Evolutionary conservation across 2,113 vertebrate species (phyloP).

Genomic region (Ginglymostoma cirratum): DNA sequence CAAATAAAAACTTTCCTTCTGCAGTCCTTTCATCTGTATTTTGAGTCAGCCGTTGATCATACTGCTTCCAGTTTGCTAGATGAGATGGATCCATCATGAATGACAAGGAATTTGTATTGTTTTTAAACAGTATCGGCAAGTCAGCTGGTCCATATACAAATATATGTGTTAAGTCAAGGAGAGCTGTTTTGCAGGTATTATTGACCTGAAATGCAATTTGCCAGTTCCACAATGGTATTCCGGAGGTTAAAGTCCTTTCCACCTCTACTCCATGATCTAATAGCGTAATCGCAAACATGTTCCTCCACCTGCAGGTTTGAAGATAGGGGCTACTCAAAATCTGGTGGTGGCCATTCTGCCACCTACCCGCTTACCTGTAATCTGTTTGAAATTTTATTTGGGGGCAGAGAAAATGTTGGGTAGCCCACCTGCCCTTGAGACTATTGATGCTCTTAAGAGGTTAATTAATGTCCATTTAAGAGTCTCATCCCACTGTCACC

Average conservation of each 20-base stretch:
- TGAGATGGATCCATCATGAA: slow-evolving; percentile 55
- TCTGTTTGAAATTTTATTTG: too few species aligned
- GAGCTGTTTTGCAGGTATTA: slow-evolving; percentile 27
- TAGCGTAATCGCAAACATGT: background rate
- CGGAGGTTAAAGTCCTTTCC: background rate
- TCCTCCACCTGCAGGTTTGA: background rate
- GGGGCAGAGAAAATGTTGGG: too few species aligned
- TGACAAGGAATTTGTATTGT: slow-evolving; percentile 40
- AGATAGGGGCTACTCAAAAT: background rate
- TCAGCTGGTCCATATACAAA: slow-evolving; percentile 66
- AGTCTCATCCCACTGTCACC: background rate
- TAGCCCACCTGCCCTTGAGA: too few species aligned
- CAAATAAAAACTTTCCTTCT: slow-evolving; percentile 43
- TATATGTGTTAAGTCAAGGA: slow-evolving; percentile 62
- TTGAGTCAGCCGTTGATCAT: slow-evolving; percentile 50
- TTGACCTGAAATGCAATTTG: background rate
- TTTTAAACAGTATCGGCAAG: slow-evolving; percentile 54
- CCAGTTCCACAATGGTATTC: background rate
- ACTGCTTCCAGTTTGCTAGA: slow-evolving; percentile 56
- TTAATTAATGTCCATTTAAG: background rate
- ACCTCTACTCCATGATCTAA: background rate
- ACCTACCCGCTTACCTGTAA: background rate
- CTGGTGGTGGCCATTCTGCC: background rate
- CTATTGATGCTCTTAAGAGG: too few species aligned
- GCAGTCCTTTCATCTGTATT: slow-evolving; percentile 47